phyloP scores from a whole-genome alignment of 2,113 vertebrate species.

The Dipodomys merriami region DNA sequence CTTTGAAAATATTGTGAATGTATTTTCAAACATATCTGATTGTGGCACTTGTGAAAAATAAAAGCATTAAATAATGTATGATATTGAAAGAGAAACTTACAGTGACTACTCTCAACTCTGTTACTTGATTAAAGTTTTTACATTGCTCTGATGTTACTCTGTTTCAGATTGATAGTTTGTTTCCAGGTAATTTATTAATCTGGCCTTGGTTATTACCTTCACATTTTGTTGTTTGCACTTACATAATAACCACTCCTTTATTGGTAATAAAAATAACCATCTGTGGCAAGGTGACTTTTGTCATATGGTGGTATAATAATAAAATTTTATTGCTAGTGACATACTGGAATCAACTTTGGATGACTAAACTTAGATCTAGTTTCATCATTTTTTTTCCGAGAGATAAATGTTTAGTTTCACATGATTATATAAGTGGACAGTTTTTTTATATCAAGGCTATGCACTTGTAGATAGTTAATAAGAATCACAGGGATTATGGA shows the following conservation, averaged over 20 bases:
- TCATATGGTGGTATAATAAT: constrained; percentile 15
- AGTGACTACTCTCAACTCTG: not conserved
- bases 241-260: not conserved
- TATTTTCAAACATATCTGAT: not conserved
- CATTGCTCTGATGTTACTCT: not conserved
- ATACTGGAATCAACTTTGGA: constrained; percentile 44
- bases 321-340: constrained; percentile 31
- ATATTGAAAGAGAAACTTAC: constrained; percentile 4
- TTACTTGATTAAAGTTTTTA: not conserved
- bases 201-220: not conserved
- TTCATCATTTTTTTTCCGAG: constrained; percentile 16
- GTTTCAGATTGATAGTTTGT: not conserved
- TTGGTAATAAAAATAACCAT: constrained; percentile 43
- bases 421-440: not conserved
- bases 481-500: no score
- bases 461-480: not conserved
- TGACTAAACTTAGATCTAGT: constrained; percentile 23
- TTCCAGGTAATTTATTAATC: constrained; percentile 46
- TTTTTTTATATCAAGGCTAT: not conserved
- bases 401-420: constrained; percentile 35
- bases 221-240: constrained; percentile 16
- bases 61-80: constrained; percentile 2
- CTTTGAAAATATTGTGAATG: not conserved
- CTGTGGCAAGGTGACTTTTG: not conserved
- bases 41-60: constrained; percentile 33